phyloP scores from a whole-genome alignment of 1,140 invertebrate species.

The Leptopilina clavipes region DNA sequence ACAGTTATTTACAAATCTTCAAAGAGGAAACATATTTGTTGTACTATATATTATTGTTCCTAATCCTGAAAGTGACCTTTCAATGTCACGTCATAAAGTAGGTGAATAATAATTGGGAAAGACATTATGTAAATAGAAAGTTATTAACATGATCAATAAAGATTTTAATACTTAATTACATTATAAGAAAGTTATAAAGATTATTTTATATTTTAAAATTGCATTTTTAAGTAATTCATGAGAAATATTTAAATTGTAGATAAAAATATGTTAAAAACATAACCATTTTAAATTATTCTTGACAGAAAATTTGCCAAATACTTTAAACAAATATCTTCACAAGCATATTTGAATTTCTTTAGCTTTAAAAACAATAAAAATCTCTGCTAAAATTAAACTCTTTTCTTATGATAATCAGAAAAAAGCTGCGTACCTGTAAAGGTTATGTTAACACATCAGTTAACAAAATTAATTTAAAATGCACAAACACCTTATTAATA shows the following conservation, averaged over 20 bases:
- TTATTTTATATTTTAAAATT: too few relatives aligned
- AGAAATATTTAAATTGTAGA: too few relatives aligned
- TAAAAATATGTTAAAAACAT: too few relatives aligned
- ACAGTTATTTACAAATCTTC: neutral
- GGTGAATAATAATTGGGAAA: conserved; percentile 22
- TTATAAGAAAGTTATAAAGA: neutral
- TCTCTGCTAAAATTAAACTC: too few relatives aligned
- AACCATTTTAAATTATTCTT: too few relatives aligned
- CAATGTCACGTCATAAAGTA: conserved; percentile 7
- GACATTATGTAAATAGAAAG: conserved; percentile 4
- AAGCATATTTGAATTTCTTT: too few relatives aligned
- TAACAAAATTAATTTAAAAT: too few relatives aligned
- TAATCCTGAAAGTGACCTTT: conserved; percentile 2
- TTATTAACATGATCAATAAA: neutral
- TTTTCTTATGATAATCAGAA: neutral
- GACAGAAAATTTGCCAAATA: too few relatives aligned
- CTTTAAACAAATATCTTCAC: too few relatives aligned
- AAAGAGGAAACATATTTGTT: neutral
- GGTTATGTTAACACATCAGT: neutral
- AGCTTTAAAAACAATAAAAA: too few relatives aligned
- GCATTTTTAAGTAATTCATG: too few relatives aligned
- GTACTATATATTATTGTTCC: neutral
- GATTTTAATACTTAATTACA: neutral
- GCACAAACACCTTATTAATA: too few relatives aligned
- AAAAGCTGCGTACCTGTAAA: neutral